phyloP scores from a whole-genome alignment of 2,797 vertebrate species.

The Toxotes lorentzi region DNA sequence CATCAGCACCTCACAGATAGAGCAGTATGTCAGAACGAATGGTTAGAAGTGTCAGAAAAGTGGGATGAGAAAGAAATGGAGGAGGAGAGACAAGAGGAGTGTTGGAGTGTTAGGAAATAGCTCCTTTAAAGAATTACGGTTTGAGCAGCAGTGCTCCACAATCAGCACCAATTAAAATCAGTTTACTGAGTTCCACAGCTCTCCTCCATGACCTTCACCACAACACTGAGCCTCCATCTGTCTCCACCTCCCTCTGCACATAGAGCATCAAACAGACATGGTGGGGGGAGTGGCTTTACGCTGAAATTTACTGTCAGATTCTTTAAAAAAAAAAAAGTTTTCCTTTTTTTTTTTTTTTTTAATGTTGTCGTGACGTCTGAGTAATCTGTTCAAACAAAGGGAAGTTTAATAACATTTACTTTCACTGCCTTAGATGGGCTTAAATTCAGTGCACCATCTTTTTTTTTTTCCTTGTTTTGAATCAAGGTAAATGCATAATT shows the following conservation, averaged over 20 bases:
- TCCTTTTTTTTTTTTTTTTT: neutral
- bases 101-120: slow-evolving; percentile 14
- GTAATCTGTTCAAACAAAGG: neutral
- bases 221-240: slow-evolving; percentile 63
- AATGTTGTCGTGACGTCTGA: neutral
- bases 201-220: slow-evolving; percentile 25
- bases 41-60: slow-evolving; percentile 20
- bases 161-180: slow-evolving; percentile 70
- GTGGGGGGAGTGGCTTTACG: slow-evolving; percentile 5
- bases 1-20: slow-evolving; percentile 22
- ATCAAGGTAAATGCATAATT: neutral
- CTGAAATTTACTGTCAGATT: neutral
- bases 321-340: neutral
- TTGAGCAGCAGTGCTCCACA: slow-evolving; percentile 31
- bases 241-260: slow-evolving; percentile 31
- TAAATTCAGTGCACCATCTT: neutral
- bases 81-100: neutral
- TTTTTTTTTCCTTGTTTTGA: neutral
- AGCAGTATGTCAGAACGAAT: slow-evolving; percentile 21
- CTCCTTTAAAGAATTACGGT: slow-evolving; percentile 29
- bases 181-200: slow-evolving; percentile 27
- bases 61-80: neutral
- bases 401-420: neutral
- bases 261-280: neutral
- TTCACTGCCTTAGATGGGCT: neutral